phyloP scores from a whole-genome alignment of 2,797 vertebrate species.

The Triplophysa yarkandensis region DNA sequence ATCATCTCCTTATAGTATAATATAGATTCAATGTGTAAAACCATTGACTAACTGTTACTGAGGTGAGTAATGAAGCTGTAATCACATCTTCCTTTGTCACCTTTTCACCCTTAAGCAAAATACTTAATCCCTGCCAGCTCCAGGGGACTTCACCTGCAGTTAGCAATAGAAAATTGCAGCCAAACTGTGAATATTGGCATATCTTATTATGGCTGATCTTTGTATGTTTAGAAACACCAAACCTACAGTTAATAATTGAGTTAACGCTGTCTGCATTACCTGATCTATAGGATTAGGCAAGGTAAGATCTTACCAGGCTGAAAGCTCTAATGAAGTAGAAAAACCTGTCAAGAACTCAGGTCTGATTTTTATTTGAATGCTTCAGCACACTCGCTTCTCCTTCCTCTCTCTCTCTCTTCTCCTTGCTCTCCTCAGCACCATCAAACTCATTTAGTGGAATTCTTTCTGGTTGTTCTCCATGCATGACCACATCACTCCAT shows the following conservation, averaged over 20 bases:
- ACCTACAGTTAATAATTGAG: slow-evolving; percentile 50
- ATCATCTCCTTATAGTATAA: background rate
- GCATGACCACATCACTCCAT: slow-evolving; percentile 43
- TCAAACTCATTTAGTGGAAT: slow-evolving; percentile 51
- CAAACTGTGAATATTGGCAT: slow-evolving; percentile 14
- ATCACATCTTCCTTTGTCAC: background rate
- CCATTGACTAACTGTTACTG: background rate
- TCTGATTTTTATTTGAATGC: slow-evolving; percentile 46
- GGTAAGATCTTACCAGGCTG: slow-evolving; percentile 45
- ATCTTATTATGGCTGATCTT: slow-evolving; percentile 20
- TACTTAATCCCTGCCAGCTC: slow-evolving; percentile 21
- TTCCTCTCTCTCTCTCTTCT: slow-evolving; percentile 1
- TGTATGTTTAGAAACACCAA: slow-evolving; percentile 39
- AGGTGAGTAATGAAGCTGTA: slow-evolving; percentile 17
- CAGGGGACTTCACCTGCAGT: slow-evolving; percentile 12
- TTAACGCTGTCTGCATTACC: slow-evolving; percentile 33
- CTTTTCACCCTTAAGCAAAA: slow-evolving; percentile 29
- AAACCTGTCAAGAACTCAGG: slow-evolving; percentile 53
- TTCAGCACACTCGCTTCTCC: slow-evolving; percentile 24
- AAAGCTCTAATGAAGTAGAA: slow-evolving; percentile 54
- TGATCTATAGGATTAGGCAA: slow-evolving; percentile 36
- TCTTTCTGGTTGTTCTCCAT: slow-evolving; percentile 35
- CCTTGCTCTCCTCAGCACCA: slow-evolving; percentile 27
- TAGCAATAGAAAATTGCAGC: slow-evolving; percentile 8
- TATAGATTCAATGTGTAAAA: background rate